phyloP scores from a whole-genome alignment of 2,797 vertebrate species.

The Sardinella longiceps region DNA sequence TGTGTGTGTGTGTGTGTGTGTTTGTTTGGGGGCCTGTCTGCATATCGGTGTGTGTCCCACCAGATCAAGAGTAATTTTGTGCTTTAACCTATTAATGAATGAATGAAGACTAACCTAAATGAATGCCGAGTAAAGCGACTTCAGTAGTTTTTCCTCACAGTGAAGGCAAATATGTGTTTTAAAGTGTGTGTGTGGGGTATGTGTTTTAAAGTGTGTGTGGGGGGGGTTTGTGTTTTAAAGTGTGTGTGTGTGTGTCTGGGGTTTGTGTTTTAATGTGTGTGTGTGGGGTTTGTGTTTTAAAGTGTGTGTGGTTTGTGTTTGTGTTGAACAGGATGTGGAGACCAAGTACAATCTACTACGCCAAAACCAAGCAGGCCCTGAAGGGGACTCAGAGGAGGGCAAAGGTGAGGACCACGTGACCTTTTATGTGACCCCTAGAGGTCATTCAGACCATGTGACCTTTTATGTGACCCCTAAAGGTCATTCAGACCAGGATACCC shows the following conservation, averaged over 20 bases:
- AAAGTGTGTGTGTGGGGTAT: not conserved
- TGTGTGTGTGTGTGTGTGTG: not conserved
- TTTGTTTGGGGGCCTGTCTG: not conserved
- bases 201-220: not conserved
- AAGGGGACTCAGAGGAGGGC: conserved; percentile 79
- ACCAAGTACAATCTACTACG: conserved; percentile 74
- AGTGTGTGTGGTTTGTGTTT: not conserved
- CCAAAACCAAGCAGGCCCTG: conserved; percentile 78
- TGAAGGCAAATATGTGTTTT: too few species aligned
- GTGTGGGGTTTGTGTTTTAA: conserved; percentile 71
- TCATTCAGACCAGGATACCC: too few species aligned
- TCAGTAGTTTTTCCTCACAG: too few species aligned
- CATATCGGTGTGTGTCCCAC: not conserved
- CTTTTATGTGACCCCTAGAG: too few species aligned
- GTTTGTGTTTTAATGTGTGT: not conserved
- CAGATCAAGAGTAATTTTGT: not conserved
- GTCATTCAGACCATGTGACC: too few species aligned
- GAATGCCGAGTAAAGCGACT: not conserved
- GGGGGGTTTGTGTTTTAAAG: conserved; percentile 71
- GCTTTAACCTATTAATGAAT: not conserved
- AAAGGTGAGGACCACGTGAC: conserved; percentile 68
- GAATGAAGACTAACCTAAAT: too few species aligned
- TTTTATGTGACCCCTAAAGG: too few species aligned
- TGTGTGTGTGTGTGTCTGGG: not conserved
- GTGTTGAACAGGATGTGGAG: conserved; percentile 72